These are phyloP conservation scores for Lepilemur ruficaudatus DNA, from an alignment of 2,797 vertebrate species.

Conservation along the genomic window DNA sequence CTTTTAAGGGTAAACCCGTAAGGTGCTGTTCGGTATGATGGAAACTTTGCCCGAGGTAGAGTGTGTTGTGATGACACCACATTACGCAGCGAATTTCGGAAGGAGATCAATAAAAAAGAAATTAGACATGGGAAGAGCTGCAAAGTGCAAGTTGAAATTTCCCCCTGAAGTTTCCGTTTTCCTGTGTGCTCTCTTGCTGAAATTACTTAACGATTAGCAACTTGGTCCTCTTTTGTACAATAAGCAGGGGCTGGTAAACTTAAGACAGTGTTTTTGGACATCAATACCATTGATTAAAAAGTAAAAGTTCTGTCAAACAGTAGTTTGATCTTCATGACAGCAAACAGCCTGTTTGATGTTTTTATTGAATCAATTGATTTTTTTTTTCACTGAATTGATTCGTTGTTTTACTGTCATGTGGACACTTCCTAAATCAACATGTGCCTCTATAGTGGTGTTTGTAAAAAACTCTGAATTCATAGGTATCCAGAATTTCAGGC, in stretches of 20 bases:
- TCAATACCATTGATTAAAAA: slow-evolving; percentile 74
- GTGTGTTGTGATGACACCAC: slow-evolving; percentile 52
- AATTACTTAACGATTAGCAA: slow-evolving; percentile 34
- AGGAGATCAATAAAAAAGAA: slow-evolving; percentile 25
- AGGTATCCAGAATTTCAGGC: background rate
- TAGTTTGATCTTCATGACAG: slow-evolving; percentile 77
- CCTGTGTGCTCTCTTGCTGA: background rate
- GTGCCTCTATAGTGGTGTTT: background rate
- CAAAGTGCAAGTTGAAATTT: slow-evolving; percentile 25
- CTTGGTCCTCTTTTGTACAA: slow-evolving; percentile 1
- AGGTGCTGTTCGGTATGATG: slow-evolving; percentile 76
- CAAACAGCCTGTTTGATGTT: slow-evolving; percentile 78
- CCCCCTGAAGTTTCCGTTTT: background rate
- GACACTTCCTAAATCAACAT: slow-evolving; percentile 68
- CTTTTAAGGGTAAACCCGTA: slow-evolving; percentile 77
- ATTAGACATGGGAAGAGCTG: background rate
- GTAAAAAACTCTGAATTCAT: slow-evolving; percentile 35
- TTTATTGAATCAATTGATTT: slow-evolving; percentile 79
- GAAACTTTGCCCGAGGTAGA: slow-evolving; percentile 39
- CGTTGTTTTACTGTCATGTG: slow-evolving; percentile 64
- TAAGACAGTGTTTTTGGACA: slow-evolving; percentile 57
- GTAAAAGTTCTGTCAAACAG: slow-evolving; percentile 77
- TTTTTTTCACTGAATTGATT: slow-evolving; percentile 69
- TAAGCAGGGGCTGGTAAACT: slow-evolving; percentile 43
- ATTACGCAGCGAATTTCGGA: background rate